Evolutionary conservation across 2,113 vertebrate species (phyloP).

Genomic region (Aegithalos caudatus): DNA sequence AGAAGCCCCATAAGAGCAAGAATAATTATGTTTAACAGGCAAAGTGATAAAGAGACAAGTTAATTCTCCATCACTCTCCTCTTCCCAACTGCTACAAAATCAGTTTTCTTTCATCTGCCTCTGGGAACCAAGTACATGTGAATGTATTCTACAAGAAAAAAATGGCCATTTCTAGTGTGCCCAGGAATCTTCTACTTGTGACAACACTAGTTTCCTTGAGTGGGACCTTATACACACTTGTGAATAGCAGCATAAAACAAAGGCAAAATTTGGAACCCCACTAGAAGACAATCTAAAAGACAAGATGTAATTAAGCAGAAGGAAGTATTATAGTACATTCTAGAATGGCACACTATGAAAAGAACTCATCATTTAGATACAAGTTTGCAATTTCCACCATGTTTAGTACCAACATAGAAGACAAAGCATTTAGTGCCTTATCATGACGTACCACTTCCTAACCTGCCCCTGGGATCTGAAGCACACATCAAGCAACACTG

Average conservation of each 20-base stretch:
- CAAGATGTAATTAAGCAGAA: neutral
- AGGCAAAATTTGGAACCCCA: neutral
- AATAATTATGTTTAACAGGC: slow-evolving; percentile 68
- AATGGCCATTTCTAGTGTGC: neutral
- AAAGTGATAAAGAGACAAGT: slow-evolving; percentile 59
- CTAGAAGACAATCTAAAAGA: neutral
- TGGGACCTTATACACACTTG: neutral
- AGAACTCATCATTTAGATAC: neutral
- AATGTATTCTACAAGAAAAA: neutral
- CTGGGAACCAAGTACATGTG: neutral
- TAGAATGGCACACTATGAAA: neutral
- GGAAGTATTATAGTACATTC: neutral
- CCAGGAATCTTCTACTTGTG: neutral
- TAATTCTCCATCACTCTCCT: neutral
- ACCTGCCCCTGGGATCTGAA: neutral
- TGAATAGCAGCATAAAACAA: neutral
- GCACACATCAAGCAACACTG: neutral
- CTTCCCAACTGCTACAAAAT: neutral
- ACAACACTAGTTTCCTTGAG: neutral
- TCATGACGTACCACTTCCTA: neutral
- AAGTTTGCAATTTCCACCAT: neutral
- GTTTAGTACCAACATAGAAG: neutral
- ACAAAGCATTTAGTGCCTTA: neutral
- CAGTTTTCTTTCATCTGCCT: neutral
- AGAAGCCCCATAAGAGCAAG: slow-evolving; percentile 58